These are phyloP conservation scores for Archips crataeganus DNA, from an alignment of 2,888 invertebrate species.

Conservation along the genomic window DNA sequence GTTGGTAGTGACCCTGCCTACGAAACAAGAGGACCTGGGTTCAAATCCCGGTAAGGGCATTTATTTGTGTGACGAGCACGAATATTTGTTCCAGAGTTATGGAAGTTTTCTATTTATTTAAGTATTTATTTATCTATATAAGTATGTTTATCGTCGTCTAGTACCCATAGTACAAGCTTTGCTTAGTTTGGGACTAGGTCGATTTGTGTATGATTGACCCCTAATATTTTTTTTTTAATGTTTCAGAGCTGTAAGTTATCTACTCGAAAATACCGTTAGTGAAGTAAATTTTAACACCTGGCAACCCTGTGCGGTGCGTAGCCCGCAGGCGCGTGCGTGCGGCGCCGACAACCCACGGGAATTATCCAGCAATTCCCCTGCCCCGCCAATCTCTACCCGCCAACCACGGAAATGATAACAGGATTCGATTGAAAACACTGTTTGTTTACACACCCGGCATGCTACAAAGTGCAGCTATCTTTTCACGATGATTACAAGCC, in stretches of 20 bases:
- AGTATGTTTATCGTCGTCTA: too few species aligned
- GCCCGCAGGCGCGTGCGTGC: constrained; percentile 40
- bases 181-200: too few species aligned
- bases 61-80: too few species aligned
- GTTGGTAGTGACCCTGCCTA: too few species aligned
- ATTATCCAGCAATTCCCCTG: constrained; percentile 23
- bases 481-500: constrained; percentile 38
- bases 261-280: not conserved
- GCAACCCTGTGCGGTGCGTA: constrained; percentile 6
- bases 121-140: too few species aligned
- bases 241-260: not conserved
- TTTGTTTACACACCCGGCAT: constrained; percentile 18
- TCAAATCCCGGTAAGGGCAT: too few species aligned
- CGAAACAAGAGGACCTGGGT: too few species aligned
- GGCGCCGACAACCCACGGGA: constrained; percentile 7
- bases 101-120: too few species aligned
- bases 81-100: too few species aligned
- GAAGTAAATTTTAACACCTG: not conserved
- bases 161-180: too few species aligned
- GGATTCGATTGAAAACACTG: constrained; percentile 57
- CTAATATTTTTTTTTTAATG: too few species aligned
- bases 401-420: constrained; percentile 53
- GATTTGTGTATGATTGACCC: too few species aligned
- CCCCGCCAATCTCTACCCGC: constrained; percentile 32
- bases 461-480: constrained; percentile 37